phyloP scores from a whole-genome alignment of 1,140 invertebrate genomes.

The Hetaerina americana region DNA sequence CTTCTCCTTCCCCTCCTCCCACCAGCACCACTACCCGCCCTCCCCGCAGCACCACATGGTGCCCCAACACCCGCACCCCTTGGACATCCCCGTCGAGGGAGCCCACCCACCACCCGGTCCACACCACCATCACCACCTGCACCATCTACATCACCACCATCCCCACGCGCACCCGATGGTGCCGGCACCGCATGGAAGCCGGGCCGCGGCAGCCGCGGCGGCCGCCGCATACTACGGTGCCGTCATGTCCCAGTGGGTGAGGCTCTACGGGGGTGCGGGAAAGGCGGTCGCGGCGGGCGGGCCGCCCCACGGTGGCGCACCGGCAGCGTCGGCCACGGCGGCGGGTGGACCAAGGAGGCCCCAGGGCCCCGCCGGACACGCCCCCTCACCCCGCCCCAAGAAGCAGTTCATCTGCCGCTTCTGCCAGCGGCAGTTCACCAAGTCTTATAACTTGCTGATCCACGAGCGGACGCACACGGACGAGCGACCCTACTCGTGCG shows the following conservation, averaged over 20 bases:
- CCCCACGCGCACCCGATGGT: neutral
- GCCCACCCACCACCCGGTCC: neutral
- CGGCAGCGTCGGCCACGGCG: conserved; percentile 27
- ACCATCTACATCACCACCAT: neutral
- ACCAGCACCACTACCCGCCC: neutral
- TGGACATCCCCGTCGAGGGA: neutral
- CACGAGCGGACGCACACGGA: conserved; percentile 97
- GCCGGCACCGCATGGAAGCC: neutral
- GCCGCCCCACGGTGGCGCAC: conserved; percentile 32
- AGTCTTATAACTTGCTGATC: conserved; percentile 94
- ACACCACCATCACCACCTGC: neutral
- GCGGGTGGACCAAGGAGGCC: conserved; percentile 44
- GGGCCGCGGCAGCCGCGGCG: neutral
- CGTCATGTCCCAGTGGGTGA: neutral
- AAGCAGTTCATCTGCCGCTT: conserved; percentile 78
- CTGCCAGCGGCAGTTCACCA: conserved; percentile 93
- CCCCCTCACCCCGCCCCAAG: conserved; percentile 33
- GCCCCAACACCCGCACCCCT: neutral
- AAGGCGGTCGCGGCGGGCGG: conserved; percentile 19
- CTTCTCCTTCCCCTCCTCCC: neutral
- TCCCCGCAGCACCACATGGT: neutral
- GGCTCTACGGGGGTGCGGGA: neutral
- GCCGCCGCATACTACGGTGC: neutral
- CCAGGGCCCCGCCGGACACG: conserved; percentile 16
- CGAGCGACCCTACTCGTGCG: conserved; percentile 94